These are phyloP conservation scores for Cotesia vestalis DNA, from an alignment of 1,140 invertebrate genomes.

Conservation along the genomic window DNA sequence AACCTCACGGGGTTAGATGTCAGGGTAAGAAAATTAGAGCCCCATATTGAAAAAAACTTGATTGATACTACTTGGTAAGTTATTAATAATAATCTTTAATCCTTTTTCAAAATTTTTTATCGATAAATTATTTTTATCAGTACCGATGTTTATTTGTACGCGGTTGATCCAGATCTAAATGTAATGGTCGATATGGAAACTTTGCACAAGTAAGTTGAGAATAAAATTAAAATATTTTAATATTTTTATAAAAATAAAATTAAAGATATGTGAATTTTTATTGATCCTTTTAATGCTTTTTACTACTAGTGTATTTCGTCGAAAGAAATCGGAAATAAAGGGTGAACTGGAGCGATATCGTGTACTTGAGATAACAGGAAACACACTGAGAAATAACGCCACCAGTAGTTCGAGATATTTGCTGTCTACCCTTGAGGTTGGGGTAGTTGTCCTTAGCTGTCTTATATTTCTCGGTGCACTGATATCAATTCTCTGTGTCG, in stretches of 20 bases:
- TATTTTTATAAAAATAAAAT: not conserved
- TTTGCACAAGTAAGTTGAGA: constrained; percentile 73
- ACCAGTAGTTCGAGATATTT: constrained; percentile 64
- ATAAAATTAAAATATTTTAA: not conserved
- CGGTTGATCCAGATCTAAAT: constrained; percentile 81
- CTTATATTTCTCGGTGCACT: constrained; percentile 81
- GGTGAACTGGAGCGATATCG: constrained; percentile 68
- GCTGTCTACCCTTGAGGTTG: constrained; percentile 80
- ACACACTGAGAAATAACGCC: constrained; percentile 46
- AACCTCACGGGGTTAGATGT: constrained; percentile 81
- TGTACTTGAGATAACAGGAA: constrained; percentile 68
- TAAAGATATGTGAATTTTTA: constrained; percentile 17
- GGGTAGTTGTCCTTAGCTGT: constrained; percentile 79
- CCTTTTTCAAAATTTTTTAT: not conserved
- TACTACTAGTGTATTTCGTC: constrained; percentile 69
- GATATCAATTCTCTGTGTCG: constrained; percentile 78
- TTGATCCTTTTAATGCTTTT: constrained; percentile 14
- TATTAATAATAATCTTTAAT: constrained; percentile 15
- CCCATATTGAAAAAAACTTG: constrained; percentile 71
- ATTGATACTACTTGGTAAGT: constrained; percentile 76
- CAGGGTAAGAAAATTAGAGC: constrained; percentile 78
- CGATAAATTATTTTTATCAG: constrained; percentile 65
- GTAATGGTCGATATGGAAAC: constrained; percentile 82
- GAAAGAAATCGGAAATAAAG: constrained; percentile 70
- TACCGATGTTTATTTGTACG: constrained; percentile 85